Base-by-base conservation (phyloP, 2,888 invertebrate genomes). In the Neoascia interrupta region DNA sequence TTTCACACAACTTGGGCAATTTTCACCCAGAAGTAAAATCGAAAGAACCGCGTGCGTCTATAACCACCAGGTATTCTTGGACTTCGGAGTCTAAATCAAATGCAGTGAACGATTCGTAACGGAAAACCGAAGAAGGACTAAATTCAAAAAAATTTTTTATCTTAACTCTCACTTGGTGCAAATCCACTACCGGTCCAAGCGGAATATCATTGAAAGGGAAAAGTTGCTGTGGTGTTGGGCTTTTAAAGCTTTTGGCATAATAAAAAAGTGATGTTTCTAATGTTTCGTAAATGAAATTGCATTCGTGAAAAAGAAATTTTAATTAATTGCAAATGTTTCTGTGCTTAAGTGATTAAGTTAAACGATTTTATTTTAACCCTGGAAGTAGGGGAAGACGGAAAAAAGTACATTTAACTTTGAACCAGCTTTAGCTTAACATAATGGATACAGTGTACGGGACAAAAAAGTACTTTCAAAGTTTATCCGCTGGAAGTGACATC, bases 401-500 rank as follows among this genome's bases (percentile, higher is more conserved):
- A 11, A 3, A 23, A 16, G 18, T 15, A 56, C 37, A 11, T 5
- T 51, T 45, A 28, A 11, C 41, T 19, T 6, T 34, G 11, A 26
- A 15, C 34, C 2, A 13, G n/a, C n/a, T n/a, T n/a, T n/a, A n/a
- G n/a, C n/a, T n/a, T n/a, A n/a, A 31, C 49, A 81, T 18, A 45
- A 89, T 89, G 89, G 89, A 89, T 81, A 87, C 89, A 18, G 88
- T 89, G 64, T 89, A 89, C 81, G 88, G 88, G 15, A 89, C 89
- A 68, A 89, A 89, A 83, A 89, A 89, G 76, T 89, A 89, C 79
- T 89, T 89, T 73, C 89, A 88, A 80, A 89, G 88, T 73, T 83
- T 89, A 82, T 88, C 88, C 53, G 87, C 85, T 51, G 86, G 86
- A 51, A 88, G 87, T 79, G 89, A 89, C 82, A 87, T 88, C 69